Conservation (phyloP, 2,888 invertebrate genomes). For the Lampropteryx suffumata region DNA sequence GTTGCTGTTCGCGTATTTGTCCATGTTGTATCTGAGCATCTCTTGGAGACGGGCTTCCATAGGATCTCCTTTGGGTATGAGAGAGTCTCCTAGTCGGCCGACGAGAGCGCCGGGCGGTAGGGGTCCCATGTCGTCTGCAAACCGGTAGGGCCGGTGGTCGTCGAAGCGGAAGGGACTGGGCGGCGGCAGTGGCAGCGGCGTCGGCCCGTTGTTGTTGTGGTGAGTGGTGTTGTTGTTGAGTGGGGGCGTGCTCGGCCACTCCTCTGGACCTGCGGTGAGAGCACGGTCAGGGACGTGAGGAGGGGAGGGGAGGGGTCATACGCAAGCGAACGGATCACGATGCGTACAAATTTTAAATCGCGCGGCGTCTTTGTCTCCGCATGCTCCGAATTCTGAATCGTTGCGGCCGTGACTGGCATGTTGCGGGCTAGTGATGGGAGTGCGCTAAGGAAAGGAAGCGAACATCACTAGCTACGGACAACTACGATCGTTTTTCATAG, state of each 20-base stretch:
- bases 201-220: constrained; percentile 80
- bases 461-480: constrained; percentile 73
- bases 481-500: constrained; percentile 25
- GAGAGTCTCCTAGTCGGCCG: constrained; percentile 92
- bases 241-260: constrained; percentile 77
- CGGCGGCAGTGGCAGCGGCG: constrained; percentile 75
- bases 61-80: constrained; percentile 95
- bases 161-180: constrained; percentile 90
- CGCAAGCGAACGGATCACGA: constrained; percentile 38
- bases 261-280: constrained; percentile 79
- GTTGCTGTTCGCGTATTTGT: constrained; percentile 96
- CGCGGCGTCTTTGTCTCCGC: constrained; percentile 61
- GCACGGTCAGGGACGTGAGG: constrained; percentile 86
- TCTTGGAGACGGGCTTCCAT: constrained; percentile 97
- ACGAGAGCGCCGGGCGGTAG: constrained; percentile 92
- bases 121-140: constrained; percentile 90
- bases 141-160: constrained; percentile 91
- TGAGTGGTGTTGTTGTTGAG: constrained; percentile 82
- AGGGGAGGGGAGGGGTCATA: constrained; percentile 71
- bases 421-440: constrained; percentile 22
- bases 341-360: constrained; percentile 59
- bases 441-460: constrained; percentile 59
- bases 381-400: constrained; percentile 60
- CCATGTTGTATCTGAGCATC: constrained; percentile 97
- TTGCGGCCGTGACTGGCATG: constrained; percentile 56